Conservation (phyloP, 2,888 invertebrate genomes). For the Tortrix viridana region DNA sequence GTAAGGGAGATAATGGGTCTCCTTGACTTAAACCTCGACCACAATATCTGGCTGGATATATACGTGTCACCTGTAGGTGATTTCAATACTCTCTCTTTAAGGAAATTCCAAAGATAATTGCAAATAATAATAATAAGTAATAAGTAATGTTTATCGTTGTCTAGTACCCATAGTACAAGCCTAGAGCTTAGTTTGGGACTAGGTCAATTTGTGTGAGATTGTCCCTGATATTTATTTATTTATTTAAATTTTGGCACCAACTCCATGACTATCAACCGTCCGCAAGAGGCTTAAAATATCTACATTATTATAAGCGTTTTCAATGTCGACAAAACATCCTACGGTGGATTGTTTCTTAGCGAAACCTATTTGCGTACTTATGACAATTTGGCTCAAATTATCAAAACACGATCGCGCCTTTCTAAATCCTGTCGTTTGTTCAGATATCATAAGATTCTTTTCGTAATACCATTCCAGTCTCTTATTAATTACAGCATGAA, state of each 20-base stretch:
- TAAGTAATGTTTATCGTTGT: too few species aligned
- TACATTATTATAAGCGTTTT: conserved; percentile 35
- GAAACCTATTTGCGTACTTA: conserved; percentile 35
- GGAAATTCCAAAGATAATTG: conserved; percentile 41
- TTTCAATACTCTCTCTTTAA: conserved; percentile 29
- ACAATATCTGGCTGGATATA: conserved; percentile 5
- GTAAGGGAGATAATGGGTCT: conserved; percentile 44
- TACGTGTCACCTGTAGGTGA: conserved; percentile 1
- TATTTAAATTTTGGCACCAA: conserved; percentile 39
- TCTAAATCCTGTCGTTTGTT: conserved; percentile 25
- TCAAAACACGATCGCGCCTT: conserved; percentile 29
- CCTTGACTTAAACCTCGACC: conserved; percentile 43
- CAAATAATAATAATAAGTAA: too few species aligned
- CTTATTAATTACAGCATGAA: conserved; percentile 29
- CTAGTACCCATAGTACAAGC: too few species aligned
- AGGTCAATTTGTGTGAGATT: too few species aligned
- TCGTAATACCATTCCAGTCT: conserved; percentile 38
- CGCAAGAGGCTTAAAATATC: conserved; percentile 15
- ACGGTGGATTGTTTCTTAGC: conserved; percentile 24
- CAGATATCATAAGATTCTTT: conserved; percentile 23
- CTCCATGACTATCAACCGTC: conserved; percentile 33
- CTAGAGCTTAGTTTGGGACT: too few species aligned
- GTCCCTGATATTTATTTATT: too few species aligned
- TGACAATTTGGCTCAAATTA: conserved; percentile 22
- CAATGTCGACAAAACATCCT: conserved; percentile 26